phyloP scores from a whole-genome alignment of 2,797 vertebrate genomes.

The Crocodylus rhombifer region DNA sequence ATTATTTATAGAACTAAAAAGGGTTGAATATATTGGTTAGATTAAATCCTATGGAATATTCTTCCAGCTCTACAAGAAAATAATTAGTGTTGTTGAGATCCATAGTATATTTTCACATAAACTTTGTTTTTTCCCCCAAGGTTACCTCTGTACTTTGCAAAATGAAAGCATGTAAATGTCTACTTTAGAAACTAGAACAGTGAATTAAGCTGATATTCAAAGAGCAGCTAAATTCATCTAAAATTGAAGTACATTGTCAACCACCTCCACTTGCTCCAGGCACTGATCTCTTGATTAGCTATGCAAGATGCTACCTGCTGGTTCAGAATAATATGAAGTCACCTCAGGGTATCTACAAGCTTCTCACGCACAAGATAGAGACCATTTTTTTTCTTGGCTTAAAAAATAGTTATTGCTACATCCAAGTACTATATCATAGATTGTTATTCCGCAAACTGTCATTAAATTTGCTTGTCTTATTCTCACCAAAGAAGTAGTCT shows the following conservation, averaged over 20 bases:
- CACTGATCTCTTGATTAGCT: slow-evolving; percentile 86
- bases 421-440: slow-evolving; percentile 82
- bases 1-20: not conserved
- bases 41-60: not conserved
- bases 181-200: slow-evolving; percentile 75
- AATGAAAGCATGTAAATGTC: slow-evolving; percentile 71
- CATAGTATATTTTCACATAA: not conserved
- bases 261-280: slow-evolving; percentile 84
- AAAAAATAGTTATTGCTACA: slow-evolving; percentile 80
- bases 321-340: slow-evolving; percentile 85
- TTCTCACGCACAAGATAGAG: slow-evolving; percentile 87
- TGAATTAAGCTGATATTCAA: slow-evolving; percentile 83
- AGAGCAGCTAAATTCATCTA: slow-evolving; percentile 81
- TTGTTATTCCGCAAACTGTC: slow-evolving; percentile 84
- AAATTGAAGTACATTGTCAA: slow-evolving; percentile 83
- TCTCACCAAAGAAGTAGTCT: slow-evolving; percentile 79
- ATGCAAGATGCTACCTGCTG: slow-evolving; percentile 89
- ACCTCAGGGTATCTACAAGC: slow-evolving; percentile 84
- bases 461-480: slow-evolving; percentile 78
- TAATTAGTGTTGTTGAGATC: not conserved
- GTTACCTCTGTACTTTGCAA: slow-evolving; percentile 60
- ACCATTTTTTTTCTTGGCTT: slow-evolving; percentile 80
- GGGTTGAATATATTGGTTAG: not conserved
- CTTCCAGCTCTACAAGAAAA: not conserved
- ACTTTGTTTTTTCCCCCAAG: not conserved